phyloP scores from a whole-genome alignment of 2,113 vertebrate genomes.

The Dasypus novemcinctus region DNA sequence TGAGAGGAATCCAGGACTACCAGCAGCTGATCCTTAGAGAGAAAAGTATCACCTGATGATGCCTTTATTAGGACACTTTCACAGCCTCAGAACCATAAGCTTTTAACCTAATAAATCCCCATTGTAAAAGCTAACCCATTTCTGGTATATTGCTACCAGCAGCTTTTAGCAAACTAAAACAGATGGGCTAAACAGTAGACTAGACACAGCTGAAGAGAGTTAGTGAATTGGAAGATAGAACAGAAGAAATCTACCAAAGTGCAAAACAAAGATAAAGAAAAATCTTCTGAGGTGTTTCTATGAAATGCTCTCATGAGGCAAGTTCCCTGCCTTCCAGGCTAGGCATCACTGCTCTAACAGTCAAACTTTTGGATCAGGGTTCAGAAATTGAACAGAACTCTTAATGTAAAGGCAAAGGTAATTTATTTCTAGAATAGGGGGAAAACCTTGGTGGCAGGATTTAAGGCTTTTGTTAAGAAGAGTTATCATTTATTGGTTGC shows the following conservation, averaged over 20 bases:
- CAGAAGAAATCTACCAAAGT: background rate
- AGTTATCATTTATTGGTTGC: background rate
- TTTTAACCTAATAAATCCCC: too few relatives aligned
- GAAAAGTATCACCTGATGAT: too few relatives aligned
- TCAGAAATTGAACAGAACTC: background rate
- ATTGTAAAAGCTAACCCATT: too few relatives aligned
- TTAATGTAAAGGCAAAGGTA: background rate
- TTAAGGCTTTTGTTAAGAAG: background rate
- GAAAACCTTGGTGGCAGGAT: background rate
- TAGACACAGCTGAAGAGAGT: constrained; percentile 1
- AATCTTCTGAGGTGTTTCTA: background rate
- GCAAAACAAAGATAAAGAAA: background rate
- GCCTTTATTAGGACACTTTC: too few relatives aligned
- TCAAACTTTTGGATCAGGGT: background rate
- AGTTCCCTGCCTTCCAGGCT: background rate
- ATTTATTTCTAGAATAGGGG: background rate
- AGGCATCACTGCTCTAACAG: background rate
- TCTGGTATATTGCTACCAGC: too few relatives aligned
- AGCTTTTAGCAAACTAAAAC: too few relatives aligned
- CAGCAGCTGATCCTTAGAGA: too few relatives aligned
- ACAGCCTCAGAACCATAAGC: too few relatives aligned
- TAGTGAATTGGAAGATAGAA: background rate
- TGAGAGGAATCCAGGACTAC: too few relatives aligned
- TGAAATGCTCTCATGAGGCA: background rate
- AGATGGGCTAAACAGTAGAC: background rate